Evolutionary conservation across 2,797 vertebrate species (phyloP).

Genomic region (Halcyon leucocephala): DNA sequence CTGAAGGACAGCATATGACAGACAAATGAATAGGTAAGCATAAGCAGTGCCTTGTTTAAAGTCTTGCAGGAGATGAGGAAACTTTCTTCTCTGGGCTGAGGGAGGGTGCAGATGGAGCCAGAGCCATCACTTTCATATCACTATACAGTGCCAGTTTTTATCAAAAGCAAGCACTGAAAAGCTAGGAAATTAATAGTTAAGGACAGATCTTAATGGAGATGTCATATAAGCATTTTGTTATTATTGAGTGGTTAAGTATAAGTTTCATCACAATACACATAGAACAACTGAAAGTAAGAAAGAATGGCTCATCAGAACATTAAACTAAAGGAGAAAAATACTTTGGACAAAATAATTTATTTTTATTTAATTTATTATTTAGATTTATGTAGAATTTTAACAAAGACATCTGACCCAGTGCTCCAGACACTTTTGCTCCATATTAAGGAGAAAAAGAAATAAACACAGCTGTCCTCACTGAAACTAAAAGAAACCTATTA

Average conservation of each 20-base stretch:
- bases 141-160: neutral
- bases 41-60: neutral
- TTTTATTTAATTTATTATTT: neutral
- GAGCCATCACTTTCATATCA: neutral
- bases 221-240: neutral
- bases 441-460: neutral
- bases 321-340: neutral
- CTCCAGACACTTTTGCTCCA: neutral
- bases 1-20: accelerated
- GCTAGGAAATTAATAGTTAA: neutral
- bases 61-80: neutral
- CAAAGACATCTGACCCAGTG: neutral
- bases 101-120: neutral
- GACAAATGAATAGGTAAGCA: neutral
- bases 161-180: neutral
- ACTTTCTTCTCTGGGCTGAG: neutral
- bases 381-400: neutral
- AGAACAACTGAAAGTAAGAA: neutral
- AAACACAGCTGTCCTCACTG: neutral
- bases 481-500: neutral
- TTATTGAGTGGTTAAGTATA: neutral
- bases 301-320: neutral
- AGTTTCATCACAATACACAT: neutral
- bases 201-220: neutral
- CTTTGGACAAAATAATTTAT: neutral